phyloP scores from a whole-genome alignment of 2,113 vertebrate species.

The Talpa occidentalis region DNA sequence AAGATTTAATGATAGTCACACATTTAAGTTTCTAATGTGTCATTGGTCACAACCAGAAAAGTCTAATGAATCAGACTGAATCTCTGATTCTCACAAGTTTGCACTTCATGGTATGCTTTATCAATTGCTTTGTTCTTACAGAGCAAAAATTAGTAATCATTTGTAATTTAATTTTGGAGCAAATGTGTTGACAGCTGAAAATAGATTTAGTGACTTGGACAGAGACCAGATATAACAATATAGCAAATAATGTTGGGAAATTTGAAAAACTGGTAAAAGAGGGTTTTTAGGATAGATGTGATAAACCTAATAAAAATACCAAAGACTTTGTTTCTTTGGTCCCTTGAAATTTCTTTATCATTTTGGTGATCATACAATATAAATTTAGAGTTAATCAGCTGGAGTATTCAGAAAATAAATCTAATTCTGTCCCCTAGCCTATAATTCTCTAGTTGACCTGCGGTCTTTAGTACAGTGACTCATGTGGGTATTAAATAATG shows the following conservation, averaged over 20 bases:
- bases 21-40: neutral
- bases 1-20: slow-evolving; percentile 51
- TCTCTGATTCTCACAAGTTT: slow-evolving; percentile 50
- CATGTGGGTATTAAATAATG: neutral
- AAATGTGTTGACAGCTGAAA: slow-evolving; percentile 58
- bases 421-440: neutral
- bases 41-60: slow-evolving; percentile 42
- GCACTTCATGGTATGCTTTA: neutral
- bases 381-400: slow-evolving; percentile 34
- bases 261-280: slow-evolving; percentile 2
- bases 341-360: slow-evolving; percentile 18
- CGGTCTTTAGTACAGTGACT: slow-evolving; percentile 3
- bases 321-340: neutral
- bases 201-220: neutral
- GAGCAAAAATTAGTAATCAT: slow-evolving; percentile 70
- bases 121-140: slow-evolving; percentile 46
- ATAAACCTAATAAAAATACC: slow-evolving; percentile 3
- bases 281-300: neutral
- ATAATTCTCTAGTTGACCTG: neutral
- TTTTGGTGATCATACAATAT: neutral
- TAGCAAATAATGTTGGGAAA: slow-evolving; percentile 25
- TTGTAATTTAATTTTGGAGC: slow-evolving; percentile 63
- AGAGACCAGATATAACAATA: slow-evolving; percentile 25
- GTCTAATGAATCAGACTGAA: slow-evolving; percentile 58
- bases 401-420: neutral